phyloP scores from a whole-genome alignment of 2,888 invertebrate species.

The Odiellus spinosus region DNA sequence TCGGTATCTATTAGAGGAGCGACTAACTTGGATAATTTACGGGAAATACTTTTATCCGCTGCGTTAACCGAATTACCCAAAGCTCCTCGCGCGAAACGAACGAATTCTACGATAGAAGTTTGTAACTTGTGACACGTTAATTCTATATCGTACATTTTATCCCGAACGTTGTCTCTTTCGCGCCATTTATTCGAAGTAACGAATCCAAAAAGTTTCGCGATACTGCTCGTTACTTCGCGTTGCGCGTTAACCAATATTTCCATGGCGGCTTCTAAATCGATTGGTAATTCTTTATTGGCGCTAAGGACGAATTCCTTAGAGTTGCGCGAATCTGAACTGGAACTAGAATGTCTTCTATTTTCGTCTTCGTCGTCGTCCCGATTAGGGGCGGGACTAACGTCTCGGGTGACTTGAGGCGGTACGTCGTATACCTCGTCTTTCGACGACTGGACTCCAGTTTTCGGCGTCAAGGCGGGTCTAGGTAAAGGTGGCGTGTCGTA shows the following conservation, averaged over 20 bases:
- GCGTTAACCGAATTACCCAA: constrained; percentile 57
- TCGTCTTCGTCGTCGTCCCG: constrained; percentile 5
- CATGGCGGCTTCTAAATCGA: constrained; percentile 57
- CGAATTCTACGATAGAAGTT: constrained; percentile 66
- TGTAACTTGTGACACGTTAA: constrained; percentile 58
- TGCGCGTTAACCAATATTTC: constrained; percentile 57
- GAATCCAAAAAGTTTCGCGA: constrained; percentile 57
- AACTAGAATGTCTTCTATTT: constrained; percentile 1
- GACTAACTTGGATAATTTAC: constrained; percentile 58
- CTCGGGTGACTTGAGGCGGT: constrained; percentile 32
- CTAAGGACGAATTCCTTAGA: background rate
- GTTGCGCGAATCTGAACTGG: background rate
- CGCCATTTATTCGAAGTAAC: constrained; percentile 53
- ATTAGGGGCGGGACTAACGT: constrained; percentile 20
- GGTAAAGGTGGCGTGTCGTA: constrained; percentile 15
- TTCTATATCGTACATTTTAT: constrained; percentile 64
- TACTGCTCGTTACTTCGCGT: constrained; percentile 63
- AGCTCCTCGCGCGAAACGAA: constrained; percentile 74
- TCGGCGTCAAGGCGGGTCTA: constrained; percentile 5
- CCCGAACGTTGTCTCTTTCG: constrained; percentile 56
- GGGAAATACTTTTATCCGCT: constrained; percentile 53
- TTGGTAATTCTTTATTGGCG: constrained; percentile 36
- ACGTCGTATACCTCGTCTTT: constrained; percentile 29
- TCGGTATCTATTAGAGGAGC: constrained; percentile 64
- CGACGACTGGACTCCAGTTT: background rate